Evolutionary conservation across 2,113 vertebrate species (phyloP).

Genomic region (Potamarius usumacintae): DNA sequence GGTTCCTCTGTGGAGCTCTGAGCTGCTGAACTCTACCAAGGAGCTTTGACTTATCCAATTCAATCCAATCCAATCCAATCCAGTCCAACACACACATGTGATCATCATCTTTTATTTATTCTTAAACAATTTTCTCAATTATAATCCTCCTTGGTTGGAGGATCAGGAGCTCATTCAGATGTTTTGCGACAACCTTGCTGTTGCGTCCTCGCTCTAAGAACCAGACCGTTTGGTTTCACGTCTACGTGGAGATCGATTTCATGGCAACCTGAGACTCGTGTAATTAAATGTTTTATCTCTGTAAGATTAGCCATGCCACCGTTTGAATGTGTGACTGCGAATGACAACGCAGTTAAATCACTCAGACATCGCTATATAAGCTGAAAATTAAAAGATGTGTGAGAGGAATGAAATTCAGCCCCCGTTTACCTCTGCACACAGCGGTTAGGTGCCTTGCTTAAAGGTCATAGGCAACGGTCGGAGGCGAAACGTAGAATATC

Average conservation of each 20-base stretch:
- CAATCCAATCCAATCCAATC: neutral
- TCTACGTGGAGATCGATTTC: constrained; percentile 14
- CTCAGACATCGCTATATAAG: neutral
- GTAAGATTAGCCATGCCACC: neutral
- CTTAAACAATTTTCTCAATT: too few species aligned
- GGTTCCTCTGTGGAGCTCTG: neutral
- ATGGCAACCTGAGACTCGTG: neutral
- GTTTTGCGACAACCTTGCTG: neutral
- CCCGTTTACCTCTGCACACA: neutral
- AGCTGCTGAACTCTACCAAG: neutral
- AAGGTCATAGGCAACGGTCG: too few species aligned
- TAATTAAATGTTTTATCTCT: constrained; percentile 39
- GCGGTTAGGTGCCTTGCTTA: too few species aligned
- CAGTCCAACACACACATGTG: neutral
- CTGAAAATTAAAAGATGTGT: neutral
- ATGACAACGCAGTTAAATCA: neutral
- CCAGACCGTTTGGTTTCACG: neutral
- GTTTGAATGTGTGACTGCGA: neutral
- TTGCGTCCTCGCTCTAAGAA: neutral
- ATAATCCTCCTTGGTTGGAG: too few species aligned
- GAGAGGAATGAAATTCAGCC: neutral
- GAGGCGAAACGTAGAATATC: too few species aligned
- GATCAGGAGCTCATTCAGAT: neutral
- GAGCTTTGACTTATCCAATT: neutral
- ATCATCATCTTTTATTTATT: neutral